Base-by-base conservation (phyloP, 2,113 vertebrate genomes). In the Xenopus laevis region DNA sequence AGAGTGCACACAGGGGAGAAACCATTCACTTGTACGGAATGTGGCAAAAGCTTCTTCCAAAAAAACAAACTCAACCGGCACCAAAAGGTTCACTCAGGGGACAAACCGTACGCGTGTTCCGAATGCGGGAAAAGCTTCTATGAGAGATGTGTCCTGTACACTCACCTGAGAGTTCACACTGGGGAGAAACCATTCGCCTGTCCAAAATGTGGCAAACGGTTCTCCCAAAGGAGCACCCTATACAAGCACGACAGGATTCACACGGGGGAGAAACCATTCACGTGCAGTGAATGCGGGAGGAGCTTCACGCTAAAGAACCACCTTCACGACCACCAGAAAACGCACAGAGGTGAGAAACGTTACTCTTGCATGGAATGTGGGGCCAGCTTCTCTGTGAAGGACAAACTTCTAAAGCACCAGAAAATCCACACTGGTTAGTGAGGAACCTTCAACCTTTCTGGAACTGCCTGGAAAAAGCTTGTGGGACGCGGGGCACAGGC, bases 251-350 rank as follows among this genome's bases (percentile, higher is more conserved):
- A 85, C 71, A 81, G 82, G 65, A 86, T 78, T 0, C 85, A 86
- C 78, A 84, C 81, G 0, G 85, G 86, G 0, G 85, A 87, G 64
- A 87, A 87, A 16, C 86, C 85, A 0, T 85, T 82, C 3, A 74
- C 68, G 27, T 87, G 86, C 5, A 63, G 73, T 0, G 79, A 74
- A 7, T 80, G 79, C 0, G 79, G 77, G 17, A 74, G 69, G 11
- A 63, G 59, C 46, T 80, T 80, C 58, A 70, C 61, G 45, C 70
- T 69, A 0, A 74, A 74, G 15, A 71, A 73, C 40, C 45, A 53
- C 44, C 44, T 62, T 27, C 45, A 47, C 47, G n/a, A 65, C 12
- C 71, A 73, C 40, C 82, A 30, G 71, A 79, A 73, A 74, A 78
- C 77, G 68, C 83, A 83, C 16, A 78, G 80, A 20, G 44, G 44